A percentile compares a stretch with the other conserved stretches of the same genome.
Evolutionary conservation across 2,113 vertebrate genomes (phyloP).

Genomic region (Trogon melanurus): DNA sequence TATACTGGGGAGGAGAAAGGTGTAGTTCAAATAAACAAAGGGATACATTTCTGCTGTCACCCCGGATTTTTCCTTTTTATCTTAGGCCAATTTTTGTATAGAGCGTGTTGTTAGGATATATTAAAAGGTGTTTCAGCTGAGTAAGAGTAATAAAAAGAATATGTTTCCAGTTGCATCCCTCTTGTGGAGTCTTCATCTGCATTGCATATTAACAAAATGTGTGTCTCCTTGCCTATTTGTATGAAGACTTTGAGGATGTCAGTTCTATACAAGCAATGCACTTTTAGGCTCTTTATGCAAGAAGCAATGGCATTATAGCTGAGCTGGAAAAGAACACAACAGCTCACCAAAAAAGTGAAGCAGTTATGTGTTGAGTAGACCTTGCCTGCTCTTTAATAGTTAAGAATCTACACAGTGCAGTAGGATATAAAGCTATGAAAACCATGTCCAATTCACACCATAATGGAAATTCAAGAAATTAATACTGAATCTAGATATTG

Average conservation of each 20-base stretch:
- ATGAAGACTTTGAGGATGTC: neutral
- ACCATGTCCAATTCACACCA: neutral
- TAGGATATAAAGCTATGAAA: neutral
- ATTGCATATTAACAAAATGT: neutral
- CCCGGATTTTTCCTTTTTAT: neutral
- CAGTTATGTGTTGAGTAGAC: neutral
- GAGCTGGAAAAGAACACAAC: neutral
- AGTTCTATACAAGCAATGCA: neutral
- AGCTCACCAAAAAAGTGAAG: neutral
- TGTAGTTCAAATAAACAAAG: neutral
- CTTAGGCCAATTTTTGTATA: neutral
- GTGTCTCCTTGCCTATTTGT: neutral
- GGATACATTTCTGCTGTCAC: neutral
- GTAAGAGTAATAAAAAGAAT: neutral
- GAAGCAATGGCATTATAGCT: neutral
- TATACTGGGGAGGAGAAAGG: neutral
- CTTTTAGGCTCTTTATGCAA: neutral
- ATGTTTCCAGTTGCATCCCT: neutral
- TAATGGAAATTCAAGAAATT: neutral
- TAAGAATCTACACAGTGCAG: neutral
- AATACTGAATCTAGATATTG: neutral
- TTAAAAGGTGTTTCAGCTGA: neutral
- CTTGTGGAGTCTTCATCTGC: neutral
- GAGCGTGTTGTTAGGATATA: neutral
- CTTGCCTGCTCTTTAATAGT: neutral